Base-by-base conservation (phyloP, 2,113 vertebrate species). In the Apistogramma diplotaenia region DNA sequence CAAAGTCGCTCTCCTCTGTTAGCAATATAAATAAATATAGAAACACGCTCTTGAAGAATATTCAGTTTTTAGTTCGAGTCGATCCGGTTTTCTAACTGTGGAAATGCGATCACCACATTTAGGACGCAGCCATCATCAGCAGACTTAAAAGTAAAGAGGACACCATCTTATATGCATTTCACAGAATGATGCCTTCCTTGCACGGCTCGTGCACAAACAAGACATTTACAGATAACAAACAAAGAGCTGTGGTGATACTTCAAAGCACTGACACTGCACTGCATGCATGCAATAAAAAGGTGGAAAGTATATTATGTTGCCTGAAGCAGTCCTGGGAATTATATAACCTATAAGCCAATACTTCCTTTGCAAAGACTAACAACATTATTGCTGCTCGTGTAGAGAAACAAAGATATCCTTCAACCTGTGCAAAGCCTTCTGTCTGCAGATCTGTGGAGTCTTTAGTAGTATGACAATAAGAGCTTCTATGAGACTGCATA, bases 201-300 rank as follows among this genome's bases (percentile, higher is more conserved):
- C 35, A 55, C 54, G 57, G 43, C 7, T 70, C 46, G 15, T 78
- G 53, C 49, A 58, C 40, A 23, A 72, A 58, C 40, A 23, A 72
- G 37, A 67, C 31, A 74, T 87, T 74, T 56, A 51, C 43, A 81
- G 60, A 59, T 49, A n/a, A 58, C 43, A 79, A 67, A 76, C 33
- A 70, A n/a, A 35, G 19, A 51, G 43, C 46, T 43, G 59, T 46
- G 23, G 65, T 5, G 59, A 18, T 51, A 43, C 57, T 77, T 80
- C 21, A 23, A 83, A 78, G 67, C 43, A 1, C 19, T 6, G 23
- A 56, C 40, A 19, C 61, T 25, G 8, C 21, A 61, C 58, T 51
- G 37, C 29, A 70, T 27, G 31, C 49, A 57, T 27, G 62, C 49
- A 85, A 33, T 79, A 61, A 80, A 82, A 55, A 40, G 8, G 29